Base-by-base conservation (phyloP, 2,113 vertebrate species). In the Orthochromis indermauri region DNA sequence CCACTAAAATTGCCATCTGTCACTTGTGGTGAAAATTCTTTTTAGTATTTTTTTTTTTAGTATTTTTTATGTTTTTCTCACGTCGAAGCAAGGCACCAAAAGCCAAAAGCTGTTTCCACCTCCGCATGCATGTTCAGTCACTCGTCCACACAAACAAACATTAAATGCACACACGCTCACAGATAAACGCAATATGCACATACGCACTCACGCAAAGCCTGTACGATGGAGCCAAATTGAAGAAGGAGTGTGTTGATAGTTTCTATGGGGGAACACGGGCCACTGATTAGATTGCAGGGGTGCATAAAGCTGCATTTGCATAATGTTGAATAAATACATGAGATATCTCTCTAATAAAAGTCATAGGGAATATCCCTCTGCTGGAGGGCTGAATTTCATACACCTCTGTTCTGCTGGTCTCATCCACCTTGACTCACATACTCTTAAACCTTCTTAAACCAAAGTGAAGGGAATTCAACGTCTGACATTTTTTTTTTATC, bases 1-100 rank as follows among this genome's bases (percentile, higher is more conserved):
- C 98, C 98, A 98, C 98, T 98, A 95, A 95, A 98, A 98, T 97
- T 98, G 98, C 98, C 98, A 98, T 98, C 98, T 96, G 96, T 98
- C 96, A 97, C 94, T 97, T 96, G 97, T 98, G 98, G 98, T 98
- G 94, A 97, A 97, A 95, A 93, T 92, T 80, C 97, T 87, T 86
- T 90, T 66, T 91, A 82, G 84, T 83, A 89, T 90, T 68, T 91
- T 59, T 97, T 86, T 73, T 89, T 84, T 61, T 66, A 14, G 45
- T 47, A 13, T 16, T 63, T 68, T 71, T 26, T 26, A 73, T 73
- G 68, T 73, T 86, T 76, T 91, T 95, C 93, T 91, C 90, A 98
- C 97, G 96, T 97, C 97, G 92, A 98, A 97, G 97, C 97, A 99
- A 98, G 98, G 98, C 98, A 99, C 98, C 97, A 96, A 97, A 66